Evolutionary conservation across 2,797 vertebrate genomes (phyloP), one percentile per base, ranked within the genome.

Genomic region (Sandelia bainsii): DNA sequence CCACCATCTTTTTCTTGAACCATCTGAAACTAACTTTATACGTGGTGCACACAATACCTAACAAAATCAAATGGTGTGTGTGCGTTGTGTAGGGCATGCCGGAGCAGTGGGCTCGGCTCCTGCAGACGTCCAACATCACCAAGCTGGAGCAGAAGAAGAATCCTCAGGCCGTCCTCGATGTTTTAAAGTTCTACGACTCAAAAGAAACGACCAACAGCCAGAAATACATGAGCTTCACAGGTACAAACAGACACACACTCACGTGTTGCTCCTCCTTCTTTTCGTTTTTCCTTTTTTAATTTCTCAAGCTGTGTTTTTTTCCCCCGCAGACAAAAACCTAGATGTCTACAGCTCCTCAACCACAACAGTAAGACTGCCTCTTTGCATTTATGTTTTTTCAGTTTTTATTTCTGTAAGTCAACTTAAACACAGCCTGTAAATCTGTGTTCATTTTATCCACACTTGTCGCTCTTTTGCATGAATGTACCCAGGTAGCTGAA

Each of bases 201-300:
- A 98, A 98, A 83, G 97, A 98, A 92, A 98, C 95, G 1, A 91
- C 94, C 62, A 99, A 97, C 86, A 98, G 96, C 85, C 97, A 99
- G 93, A 99, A 98, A 69, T 99, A 99, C 84, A 99, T 99, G 97
- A 99, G 97, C 87, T 99, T 99, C 87, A 98, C 97, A 92, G 97
- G 97, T 97, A 75, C 8, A 19, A 42, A 50, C 27, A 59, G 23
- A n/a, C 56, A 29, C 40, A 58, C 40, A 66, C 39, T 50, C 60
- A 56, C 49, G 14, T 13, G 16, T 69, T 14, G 7, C 22, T 60
- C 27, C 34, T 44, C 14, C 16, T 17, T 1, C 1, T 25, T 23
- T 6, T 58, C 23, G 0, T 23, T 32, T 20, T 50, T 39, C 22
- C 10, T 63, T 5, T 5, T 4, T 46, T 6, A 22, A 11, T 80